Conservation (phyloP, 92 coral and sea anemone genomes). For the Galaxea fascicularis region DNA sequence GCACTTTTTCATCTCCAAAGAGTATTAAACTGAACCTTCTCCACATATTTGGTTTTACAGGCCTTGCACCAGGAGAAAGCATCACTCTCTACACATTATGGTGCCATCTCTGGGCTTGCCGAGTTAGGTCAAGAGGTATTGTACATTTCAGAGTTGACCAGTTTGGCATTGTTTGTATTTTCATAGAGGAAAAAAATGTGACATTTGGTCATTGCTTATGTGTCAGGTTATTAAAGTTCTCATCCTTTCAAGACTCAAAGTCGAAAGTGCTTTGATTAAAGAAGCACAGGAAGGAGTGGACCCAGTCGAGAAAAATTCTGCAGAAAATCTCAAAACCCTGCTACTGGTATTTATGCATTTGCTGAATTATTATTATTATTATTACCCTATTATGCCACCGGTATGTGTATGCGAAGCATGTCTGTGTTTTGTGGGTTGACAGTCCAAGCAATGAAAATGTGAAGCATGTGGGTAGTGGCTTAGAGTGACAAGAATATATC, state of each 20-base stretch:
- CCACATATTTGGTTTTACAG: conserved; percentile 35
- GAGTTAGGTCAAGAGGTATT: conserved; percentile 96
- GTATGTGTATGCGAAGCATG: no score
- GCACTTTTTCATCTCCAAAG: not conserved
- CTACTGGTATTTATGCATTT: conserved; percentile 79
- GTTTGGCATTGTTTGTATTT: not conserved
- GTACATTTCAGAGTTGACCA: not conserved
- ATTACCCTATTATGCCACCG: not conserved
- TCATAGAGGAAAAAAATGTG: no score
- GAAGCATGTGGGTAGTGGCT: no score
- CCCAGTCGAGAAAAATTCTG: conserved; percentile 92
- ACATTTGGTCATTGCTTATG: not conserved
- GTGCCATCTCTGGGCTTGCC: conserved; percentile 95
- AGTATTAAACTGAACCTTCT: no score
- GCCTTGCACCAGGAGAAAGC: conserved; percentile 96
- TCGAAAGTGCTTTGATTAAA: conserved; percentile 83
- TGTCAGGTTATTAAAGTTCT: conserved; percentile 87
- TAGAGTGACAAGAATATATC: no score
- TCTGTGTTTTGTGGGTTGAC: no score
- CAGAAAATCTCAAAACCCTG: conserved; percentile 91
- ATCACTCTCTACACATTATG: conserved; percentile 95
- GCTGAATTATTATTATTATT: not conserved
- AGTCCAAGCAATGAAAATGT: no score
- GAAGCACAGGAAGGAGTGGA: conserved; percentile 79
- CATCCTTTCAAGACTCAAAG: conserved; percentile 85